Conservation (phyloP, 2,888 invertebrate genomes). For the Leistus spinibarbis region DNA sequence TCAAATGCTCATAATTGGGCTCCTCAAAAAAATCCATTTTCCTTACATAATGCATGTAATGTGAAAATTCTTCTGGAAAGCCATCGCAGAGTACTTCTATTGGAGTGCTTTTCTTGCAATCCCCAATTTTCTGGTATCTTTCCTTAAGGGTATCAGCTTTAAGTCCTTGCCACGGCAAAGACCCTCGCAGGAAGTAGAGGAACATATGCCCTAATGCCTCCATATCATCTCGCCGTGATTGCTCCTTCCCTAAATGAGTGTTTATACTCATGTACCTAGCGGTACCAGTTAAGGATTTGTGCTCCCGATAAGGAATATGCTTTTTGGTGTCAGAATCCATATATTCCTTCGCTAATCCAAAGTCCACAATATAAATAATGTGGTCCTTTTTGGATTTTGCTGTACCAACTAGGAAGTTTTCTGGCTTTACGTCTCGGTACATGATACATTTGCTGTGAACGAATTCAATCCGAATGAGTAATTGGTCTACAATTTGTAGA, state of each 20-base stretch:
- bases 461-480: slow-evolving; percentile 96
- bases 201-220: slow-evolving; percentile 99
- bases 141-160: slow-evolving; percentile 99
- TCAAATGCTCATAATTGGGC: slow-evolving; percentile 98
- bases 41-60: slow-evolving; percentile 94
- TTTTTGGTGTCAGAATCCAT: slow-evolving; percentile 99
- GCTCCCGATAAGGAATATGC: slow-evolving; percentile 99
- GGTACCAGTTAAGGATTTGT: slow-evolving; percentile 99
- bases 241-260: slow-evolving; percentile 99
- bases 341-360: slow-evolving; percentile 99
- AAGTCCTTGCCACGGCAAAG: slow-evolving; percentile 99
- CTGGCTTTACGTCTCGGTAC: slow-evolving; percentile 99
- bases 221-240: slow-evolving; percentile 98
- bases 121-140: slow-evolving; percentile 99
- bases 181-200: slow-evolving; percentile 99
- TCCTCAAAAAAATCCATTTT: slow-evolving; percentile 99
- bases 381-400: slow-evolving; percentile 97
- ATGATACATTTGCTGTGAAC: slow-evolving; percentile 99
- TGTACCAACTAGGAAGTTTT: slow-evolving; percentile 99
- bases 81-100: slow-evolving; percentile 91
- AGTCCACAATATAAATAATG: slow-evolving; percentile 99
- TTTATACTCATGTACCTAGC: slow-evolving; percentile 99
- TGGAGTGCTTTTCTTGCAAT: slow-evolving; percentile 98
- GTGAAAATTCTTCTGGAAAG: slow-evolving; percentile 95
- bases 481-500: slow-evolving; percentile 73